These are phyloP conservation scores for Lordiphosa collinella DNA, from an alignment of 1,140 invertebrate genomes.

Conservation along the genomic window DNA sequence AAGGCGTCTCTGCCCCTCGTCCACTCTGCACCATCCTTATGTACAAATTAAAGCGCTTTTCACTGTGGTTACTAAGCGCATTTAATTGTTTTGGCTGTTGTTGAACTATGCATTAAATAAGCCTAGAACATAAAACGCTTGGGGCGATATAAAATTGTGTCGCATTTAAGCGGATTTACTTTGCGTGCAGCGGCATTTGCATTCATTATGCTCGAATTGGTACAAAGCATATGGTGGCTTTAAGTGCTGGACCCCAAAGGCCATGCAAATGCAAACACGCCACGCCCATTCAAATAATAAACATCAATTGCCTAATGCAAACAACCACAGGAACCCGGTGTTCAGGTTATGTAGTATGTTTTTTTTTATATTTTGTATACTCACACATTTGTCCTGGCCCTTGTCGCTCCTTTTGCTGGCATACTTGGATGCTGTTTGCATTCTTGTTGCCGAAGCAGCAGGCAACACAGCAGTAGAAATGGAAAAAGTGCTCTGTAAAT, in stretches of 20 bases:
- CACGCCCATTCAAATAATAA: conserved; percentile 41
- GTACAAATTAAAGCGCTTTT: conserved; percentile 50
- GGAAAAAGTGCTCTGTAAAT: conserved; percentile 69
- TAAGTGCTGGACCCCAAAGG: not conserved
- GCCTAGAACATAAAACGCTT: conserved; percentile 12
- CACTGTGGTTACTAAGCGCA: conserved; percentile 45
- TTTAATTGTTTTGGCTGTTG: conserved; percentile 49
- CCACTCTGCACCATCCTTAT: not conserved
- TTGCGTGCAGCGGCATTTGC: conserved; percentile 1
- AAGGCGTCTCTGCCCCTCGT: not conserved
- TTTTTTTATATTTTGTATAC: not conserved
- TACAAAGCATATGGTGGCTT: not conserved
- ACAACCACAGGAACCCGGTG: conserved; percentile 36
- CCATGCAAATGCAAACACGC: conserved; percentile 4
- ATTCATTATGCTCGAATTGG: conserved; percentile 2
- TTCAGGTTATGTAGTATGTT: conserved; percentile 21
- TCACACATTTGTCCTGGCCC: not conserved
- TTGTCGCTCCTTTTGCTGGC: conserved; percentile 7
- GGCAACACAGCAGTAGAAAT: conserved; percentile 21
- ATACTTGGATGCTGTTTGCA: conserved; percentile 33
- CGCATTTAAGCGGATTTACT: conserved; percentile 45
- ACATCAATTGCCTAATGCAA: conserved; percentile 68
- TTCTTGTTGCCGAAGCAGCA: conserved; percentile 28
- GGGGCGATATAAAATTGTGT: conserved; percentile 15
- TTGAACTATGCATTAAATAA: conserved; percentile 46